phyloP scores from a whole-genome alignment of 2,888 invertebrate species.

The Tiliacea aurago region DNA sequence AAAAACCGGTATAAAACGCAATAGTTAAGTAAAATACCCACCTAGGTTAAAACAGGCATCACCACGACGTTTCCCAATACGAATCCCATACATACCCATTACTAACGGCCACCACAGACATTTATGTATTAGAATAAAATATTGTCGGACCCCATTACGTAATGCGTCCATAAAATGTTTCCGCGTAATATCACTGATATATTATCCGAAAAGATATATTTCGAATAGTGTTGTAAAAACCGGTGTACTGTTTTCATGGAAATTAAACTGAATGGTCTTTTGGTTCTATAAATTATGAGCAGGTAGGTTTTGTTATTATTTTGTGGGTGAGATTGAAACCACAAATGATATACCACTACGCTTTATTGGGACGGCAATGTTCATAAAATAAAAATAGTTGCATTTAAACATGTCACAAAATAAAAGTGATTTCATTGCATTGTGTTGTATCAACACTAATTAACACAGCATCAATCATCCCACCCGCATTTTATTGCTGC shows the following conservation, averaged over 20 bases:
- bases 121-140: conserved; percentile 78
- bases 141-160: conserved; percentile 81
- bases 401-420: neutral
- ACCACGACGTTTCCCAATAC: conserved; percentile 19
- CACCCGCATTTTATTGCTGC: neutral
- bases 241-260: conserved; percentile 46
- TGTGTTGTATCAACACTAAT: neutral
- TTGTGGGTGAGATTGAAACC: conserved; percentile 8
- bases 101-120: conserved; percentile 57
- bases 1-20: too few species aligned
- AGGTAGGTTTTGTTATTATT: conserved; percentile 18
- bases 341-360: conserved; percentile 3
- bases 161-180: conserved; percentile 84
- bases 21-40: neutral
- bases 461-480: neutral
- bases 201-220: conserved; percentile 74
- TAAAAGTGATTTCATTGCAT: neutral
- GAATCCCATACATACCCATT: conserved; percentile 38
- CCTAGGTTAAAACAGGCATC: conserved; percentile 10
- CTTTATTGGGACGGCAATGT: neutral
- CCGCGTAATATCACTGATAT: conserved; percentile 81
- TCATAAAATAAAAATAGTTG: neutral
- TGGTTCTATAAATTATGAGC: conserved; percentile 36
- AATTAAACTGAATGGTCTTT: conserved; percentile 47
- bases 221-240: conserved; percentile 64